Base-by-base conservation (phyloP, 2,888 invertebrate genomes). In the Ophioninae sp. region DNA sequence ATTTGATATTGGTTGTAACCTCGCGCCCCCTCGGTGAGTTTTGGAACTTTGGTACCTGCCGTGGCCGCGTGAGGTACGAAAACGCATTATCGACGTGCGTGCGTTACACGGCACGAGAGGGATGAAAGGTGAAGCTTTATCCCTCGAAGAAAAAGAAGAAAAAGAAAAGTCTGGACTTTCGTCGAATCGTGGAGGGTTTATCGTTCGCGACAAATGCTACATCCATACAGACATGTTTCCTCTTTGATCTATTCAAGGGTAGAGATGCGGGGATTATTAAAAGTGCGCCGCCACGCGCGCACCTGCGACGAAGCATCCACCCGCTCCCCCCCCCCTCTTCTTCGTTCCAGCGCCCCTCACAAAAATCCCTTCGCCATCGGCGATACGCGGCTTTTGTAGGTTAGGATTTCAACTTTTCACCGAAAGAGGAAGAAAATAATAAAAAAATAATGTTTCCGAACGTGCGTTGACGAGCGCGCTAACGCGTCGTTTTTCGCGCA, bases 41-140 rank as follows among this genome's bases (percentile, higher is more conserved):
- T 68, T 67, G 71, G 67, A 71, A 78, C 73, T 88, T 86, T 89
- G 90, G 90, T 91, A 91, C 91, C 91, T 91, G 91, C 88, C 88
- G 85, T 87, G 85, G 87, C 89, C 85, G 87, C 89, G 87, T 90
- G 89, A 89, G 90, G 90, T 89, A 88, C 44, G 44, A 9, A 85
- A 87, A 86, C 82, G 78, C 72, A 69, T 41, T 56, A 65, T 39
- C 30, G 64, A 72, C 44, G 44, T 69, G 71, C 9, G 58, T 41
- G 39, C 17, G 20, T 59, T 23, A 56, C 23, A 51, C 39, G 23
- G 61, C 23, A 39, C 65, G 58, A 23, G 23, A 58, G 22, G 41
- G 51, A 30, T 61, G 56, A 17, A 59, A 77, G 63, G 68, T 13
- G 59, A 79, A 68, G 56, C 67, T 59, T n/a, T 17, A 64, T 22